A percentile compares a stretch with the other conserved stretches of the same genome.
phyloP scores from a whole-genome alignment of 2,113 vertebrate species.

The Todiramphus chloris region DNA sequence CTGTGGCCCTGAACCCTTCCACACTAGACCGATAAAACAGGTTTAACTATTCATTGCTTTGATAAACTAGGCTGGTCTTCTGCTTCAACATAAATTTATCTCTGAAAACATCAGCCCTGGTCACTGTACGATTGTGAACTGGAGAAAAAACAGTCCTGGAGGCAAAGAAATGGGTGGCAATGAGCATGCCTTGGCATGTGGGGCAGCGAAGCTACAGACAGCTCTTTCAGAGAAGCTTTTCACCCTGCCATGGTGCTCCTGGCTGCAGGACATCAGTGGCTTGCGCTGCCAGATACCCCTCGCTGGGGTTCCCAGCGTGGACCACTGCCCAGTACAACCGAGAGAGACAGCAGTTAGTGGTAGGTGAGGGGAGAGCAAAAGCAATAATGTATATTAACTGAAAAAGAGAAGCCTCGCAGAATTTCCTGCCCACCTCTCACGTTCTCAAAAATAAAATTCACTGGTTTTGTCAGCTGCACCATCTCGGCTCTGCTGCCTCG shows the following conservation, averaged over 20 bases:
- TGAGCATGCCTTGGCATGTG: fast-evolving
- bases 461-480: background rate
- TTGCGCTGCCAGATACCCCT: fast-evolving
- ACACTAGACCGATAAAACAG: background rate
- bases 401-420: conserved; percentile 16
- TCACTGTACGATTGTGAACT: fast-evolving
- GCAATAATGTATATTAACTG: background rate
- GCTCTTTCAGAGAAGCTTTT: background rate
- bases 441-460: background rate
- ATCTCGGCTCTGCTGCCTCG: background rate
- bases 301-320: fast-evolving
- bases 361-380: background rate
- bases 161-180: too few species aligned
- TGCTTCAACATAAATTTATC: background rate
- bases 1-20: background rate
- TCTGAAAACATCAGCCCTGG: background rate
- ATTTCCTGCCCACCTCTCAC: background rate
- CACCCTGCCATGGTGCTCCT: fast-evolving
- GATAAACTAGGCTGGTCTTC: background rate
- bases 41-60: background rate
- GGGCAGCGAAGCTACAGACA: background rate
- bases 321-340: fast-evolving
- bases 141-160: background rate
- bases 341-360: background rate
- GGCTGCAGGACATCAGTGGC: background rate